phyloP scores from a whole-genome alignment of 2,113 vertebrate genomes.

The Strix aluco region DNA sequence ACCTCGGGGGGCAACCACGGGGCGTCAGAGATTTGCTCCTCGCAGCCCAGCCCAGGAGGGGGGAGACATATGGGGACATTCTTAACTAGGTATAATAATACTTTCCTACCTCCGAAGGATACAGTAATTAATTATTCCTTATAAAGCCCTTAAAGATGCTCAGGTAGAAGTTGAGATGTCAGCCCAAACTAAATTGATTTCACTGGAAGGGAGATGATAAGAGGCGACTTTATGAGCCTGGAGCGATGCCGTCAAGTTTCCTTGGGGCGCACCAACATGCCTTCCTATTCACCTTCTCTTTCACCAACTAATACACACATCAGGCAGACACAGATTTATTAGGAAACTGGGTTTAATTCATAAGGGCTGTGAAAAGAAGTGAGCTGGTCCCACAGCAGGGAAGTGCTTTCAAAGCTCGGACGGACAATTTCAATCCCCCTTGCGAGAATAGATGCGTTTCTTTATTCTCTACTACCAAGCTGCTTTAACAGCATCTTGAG shows the following conservation, averaged over 20 bases:
- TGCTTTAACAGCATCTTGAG: slow-evolving; percentile 26
- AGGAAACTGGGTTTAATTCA: background rate
- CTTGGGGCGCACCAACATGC: background rate
- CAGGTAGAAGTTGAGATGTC: background rate
- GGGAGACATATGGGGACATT: background rate
- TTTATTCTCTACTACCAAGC: slow-evolving; percentile 7
- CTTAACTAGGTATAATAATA: background rate
- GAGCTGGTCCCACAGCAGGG: background rate
- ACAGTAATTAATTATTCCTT: background rate
- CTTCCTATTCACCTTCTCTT: background rate
- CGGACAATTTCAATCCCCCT: background rate
- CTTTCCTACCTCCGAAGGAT: background rate
- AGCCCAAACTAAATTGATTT: background rate
- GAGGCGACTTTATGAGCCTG: background rate
- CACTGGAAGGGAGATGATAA: background rate
- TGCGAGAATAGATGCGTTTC: background rate
- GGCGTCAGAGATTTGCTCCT: background rate
- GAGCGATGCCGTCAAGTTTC: background rate
- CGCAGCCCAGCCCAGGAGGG: accelerated
- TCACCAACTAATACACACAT: background rate
- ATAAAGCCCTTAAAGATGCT: background rate
- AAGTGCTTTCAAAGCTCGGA: background rate
- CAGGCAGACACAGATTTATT: background rate
- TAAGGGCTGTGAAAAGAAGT: slow-evolving; percentile 11
- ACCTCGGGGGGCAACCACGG: accelerated